Conservation (phyloP, 1,140 invertebrate species). For the Leptoteleia sp. region DNA sequence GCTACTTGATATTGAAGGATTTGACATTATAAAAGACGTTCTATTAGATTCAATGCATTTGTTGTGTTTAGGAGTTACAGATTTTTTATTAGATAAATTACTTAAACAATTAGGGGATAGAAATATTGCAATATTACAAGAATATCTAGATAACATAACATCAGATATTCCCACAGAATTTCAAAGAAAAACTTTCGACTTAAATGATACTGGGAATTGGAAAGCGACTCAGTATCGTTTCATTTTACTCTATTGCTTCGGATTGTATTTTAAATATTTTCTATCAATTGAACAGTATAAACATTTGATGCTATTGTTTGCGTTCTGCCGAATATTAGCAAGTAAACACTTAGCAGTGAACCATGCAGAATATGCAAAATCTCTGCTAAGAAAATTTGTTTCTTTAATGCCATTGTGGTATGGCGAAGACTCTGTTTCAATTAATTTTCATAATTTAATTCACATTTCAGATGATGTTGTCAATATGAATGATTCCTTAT, state of each 20-base stretch:
- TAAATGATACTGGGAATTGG: slow-evolving; percentile 39
- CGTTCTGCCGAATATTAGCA: slow-evolving; percentile 23
- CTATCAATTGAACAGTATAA: slow-evolving; percentile 16
- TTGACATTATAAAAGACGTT: slow-evolving; percentile 30
- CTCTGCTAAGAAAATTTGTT: slow-evolving; percentile 2
- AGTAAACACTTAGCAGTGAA: slow-evolving; percentile 3
- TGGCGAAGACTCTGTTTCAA: slow-evolving; percentile 1
- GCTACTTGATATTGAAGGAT: slow-evolving; percentile 10
- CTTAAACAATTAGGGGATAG: no score
- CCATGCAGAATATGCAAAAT: slow-evolving; percentile 4
- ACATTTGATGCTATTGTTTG: slow-evolving; percentile 43
- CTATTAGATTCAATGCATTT: slow-evolving; percentile 29
- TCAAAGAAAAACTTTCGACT: slow-evolving; percentile 41
- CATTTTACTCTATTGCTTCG: slow-evolving; percentile 29
- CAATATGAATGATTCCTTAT: no score
- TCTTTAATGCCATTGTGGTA: slow-evolving; percentile 1
- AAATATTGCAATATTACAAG: background rate
- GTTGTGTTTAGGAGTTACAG: no score
- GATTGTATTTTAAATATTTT: slow-evolving; percentile 28
- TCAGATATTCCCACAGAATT: slow-evolving; percentile 43
- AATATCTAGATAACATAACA: slow-evolving; percentile 30
- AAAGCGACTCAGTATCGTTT: slow-evolving; percentile 47
- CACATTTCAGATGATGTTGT: no score
- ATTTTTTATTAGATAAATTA: no score
- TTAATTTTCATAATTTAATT: no score